A percentile compares a stretch with the other conserved stretches of the same genome.
These are phyloP conservation scores for Henricia sp. DNA, from an alignment of 53 echinoderm and acorn worm genomes.

Conservation along the genomic window DNA sequence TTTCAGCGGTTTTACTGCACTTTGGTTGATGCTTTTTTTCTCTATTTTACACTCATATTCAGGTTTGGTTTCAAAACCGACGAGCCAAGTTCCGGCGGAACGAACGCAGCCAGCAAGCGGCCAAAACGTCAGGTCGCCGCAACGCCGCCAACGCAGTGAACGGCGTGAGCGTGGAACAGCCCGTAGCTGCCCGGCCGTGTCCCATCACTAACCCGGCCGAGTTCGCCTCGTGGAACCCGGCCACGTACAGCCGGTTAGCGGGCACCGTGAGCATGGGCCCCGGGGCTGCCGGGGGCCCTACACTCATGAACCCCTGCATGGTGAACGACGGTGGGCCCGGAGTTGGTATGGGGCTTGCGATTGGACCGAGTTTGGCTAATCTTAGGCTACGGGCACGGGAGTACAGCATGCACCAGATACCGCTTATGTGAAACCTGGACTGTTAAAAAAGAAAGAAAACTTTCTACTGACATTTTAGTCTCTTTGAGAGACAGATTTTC, in stretches of 20 bases:
- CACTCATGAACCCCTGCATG: slow-evolving; percentile 56
- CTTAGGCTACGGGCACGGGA: slow-evolving; percentile 75
- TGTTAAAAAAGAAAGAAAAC: not conserved
- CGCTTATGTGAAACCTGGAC: slow-evolving; percentile 57
- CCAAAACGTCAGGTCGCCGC: slow-evolving; percentile 70
- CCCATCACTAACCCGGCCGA: slow-evolving; percentile 82
- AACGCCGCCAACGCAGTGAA: slow-evolving; percentile 49
- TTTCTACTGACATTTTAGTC: not conserved
- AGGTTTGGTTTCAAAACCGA: slow-evolving; percentile 99
- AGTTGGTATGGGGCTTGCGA: slow-evolving; percentile 41
- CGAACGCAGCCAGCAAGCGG: slow-evolving; percentile 83
- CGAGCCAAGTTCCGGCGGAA: slow-evolving; percentile 96
- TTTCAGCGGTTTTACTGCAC: too few species aligned
- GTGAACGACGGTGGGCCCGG: slow-evolving; percentile 44
- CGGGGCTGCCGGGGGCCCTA: slow-evolving; percentile 11
- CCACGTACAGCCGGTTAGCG: slow-evolving; percentile 80
- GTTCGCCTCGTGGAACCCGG: slow-evolving; percentile 75
- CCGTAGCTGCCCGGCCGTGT: slow-evolving; percentile 90
- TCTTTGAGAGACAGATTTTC: too few species aligned
- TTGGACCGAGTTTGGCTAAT: slow-evolving; percentile 77
- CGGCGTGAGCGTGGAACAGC: slow-evolving; percentile 92
- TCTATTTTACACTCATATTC: not conserved
- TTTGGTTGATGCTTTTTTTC: not conserved
- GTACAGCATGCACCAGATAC: slow-evolving; percentile 86
- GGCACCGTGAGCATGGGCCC: slow-evolving; percentile 70